Base-by-base conservation (phyloP, 2,888 invertebrate species). In the Smittia aterrima region DNA sequence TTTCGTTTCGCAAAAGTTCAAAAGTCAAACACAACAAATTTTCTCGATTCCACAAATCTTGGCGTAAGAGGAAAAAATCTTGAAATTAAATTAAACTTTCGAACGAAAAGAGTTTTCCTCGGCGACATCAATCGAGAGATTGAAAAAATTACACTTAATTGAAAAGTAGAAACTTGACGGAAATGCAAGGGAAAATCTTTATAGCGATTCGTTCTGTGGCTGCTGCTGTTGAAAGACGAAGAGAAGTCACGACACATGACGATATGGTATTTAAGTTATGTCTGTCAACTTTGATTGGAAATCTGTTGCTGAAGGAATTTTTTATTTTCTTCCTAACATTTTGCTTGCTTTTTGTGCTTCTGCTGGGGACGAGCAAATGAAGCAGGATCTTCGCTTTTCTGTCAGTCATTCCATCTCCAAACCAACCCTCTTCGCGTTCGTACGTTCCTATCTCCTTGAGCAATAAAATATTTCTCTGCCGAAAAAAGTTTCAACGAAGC, bases 241-340 rank as follows among this genome's bases (percentile, higher is more conserved):
- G 25, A 66, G 27, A 38, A 16, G 1, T n/a, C 13, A 41, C 20
- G 22, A 58, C 9, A 58, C 20, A 58, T 18, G n/a, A 27, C 25
- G 18, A 38, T 62, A 58, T 40, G 72, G 62, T 38, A 62, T 72
- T 72, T 72, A 58, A 72, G 72, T 62, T 72, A 72, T 72, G 58
- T 72, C 72, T 62, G 72, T 72, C 72, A 62, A 62, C 72, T 72
- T 72, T 72, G 72, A 72, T 72, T 72, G 62, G 24, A 72, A 72
- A 72, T 72, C 72, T 72, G 72, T 72, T 72, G 72, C 72, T 72
- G 72, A 72, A 62, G 20, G 72, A 72, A 22, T 22, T 40, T 25
- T 16, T 25, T 47, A 16, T 53, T 32, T 68, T 47, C 24, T 68
- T 58, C 32, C 27, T 66, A 18, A 2, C 9, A 9, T 62, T 20